A percentile compares a stretch with the other conserved stretches of the same genome.
Conservation (phyloP, 37 sponge, comb jelly and placozoan genomes). For the Petrosia ficiformis region DNA sequence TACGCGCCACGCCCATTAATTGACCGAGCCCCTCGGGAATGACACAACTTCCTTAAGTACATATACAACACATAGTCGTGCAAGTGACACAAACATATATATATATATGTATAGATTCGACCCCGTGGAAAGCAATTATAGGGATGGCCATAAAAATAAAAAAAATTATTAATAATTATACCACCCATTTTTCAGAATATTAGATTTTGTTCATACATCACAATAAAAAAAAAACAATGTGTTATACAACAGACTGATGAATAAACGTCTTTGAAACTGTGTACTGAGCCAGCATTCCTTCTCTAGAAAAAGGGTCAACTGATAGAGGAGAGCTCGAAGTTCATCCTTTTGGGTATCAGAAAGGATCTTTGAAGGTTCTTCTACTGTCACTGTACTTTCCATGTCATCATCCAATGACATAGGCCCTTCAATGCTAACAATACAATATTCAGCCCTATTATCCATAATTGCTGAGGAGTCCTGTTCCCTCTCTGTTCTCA, state of each 20-base stretch:
- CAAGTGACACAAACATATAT: too few relatives aligned
- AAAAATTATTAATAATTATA: too few relatives aligned
- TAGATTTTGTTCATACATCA: background rate
- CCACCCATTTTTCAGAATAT: too few relatives aligned
- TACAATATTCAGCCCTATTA: constrained; percentile 13
- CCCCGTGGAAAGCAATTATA: too few relatives aligned
- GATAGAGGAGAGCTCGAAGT: background rate
- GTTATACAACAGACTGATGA: too few relatives aligned
- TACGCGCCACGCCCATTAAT: too few relatives aligned
- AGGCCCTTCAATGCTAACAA: background rate
- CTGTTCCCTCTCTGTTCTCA: constrained; percentile 42
- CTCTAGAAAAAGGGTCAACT: background rate
- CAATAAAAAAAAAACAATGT: background rate
- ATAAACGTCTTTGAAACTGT: background rate
- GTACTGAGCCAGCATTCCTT: constrained; percentile 1
- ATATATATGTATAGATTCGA: too few relatives aligned
- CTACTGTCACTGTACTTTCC: constrained; percentile 8
- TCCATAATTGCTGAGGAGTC: constrained; percentile 58
- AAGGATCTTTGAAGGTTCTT: background rate
- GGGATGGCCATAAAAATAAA: too few relatives aligned
- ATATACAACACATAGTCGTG: too few relatives aligned
- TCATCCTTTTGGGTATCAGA: background rate
- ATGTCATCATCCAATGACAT: constrained; percentile 23
- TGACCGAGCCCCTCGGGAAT: too few relatives aligned
- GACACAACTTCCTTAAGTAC: too few relatives aligned